phyloP scores from a whole-genome alignment of 2,888 invertebrate genomes.

The Mythimna vitellina region DNA sequence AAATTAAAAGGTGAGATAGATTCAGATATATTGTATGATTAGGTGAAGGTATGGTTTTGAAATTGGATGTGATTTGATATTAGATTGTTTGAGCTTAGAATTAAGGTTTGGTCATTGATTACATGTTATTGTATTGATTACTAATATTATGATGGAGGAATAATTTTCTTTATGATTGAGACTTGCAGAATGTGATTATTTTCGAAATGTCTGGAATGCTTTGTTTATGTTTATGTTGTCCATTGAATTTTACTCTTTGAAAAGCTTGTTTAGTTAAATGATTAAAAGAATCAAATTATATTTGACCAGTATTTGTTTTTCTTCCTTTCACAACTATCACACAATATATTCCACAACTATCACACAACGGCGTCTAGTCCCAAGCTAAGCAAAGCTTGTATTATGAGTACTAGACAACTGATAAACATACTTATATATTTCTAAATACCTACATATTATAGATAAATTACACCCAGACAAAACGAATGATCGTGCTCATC shows the following conservation, averaged over 20 bases:
- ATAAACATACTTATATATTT: too few relatives aligned
- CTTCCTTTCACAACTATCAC: background rate
- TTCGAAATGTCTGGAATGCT: background rate
- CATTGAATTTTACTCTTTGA: background rate
- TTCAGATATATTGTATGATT: slow-evolving; percentile 14
- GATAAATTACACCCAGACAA: too few relatives aligned
- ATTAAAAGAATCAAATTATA: background rate
- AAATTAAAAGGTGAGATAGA: slow-evolving; percentile 27
- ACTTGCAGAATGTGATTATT: slow-evolving; percentile 8
- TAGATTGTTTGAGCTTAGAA: slow-evolving; percentile 22
- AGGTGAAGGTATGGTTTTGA: slow-evolving; percentile 18
- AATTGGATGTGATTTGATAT: slow-evolving; percentile 9
- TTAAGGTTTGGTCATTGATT: slow-evolving; percentile 20
- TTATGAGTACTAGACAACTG: too few relatives aligned
- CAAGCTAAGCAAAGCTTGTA: too few relatives aligned
- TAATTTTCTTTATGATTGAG: background rate
- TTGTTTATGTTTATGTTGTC: background rate
- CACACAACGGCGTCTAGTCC: too few relatives aligned
- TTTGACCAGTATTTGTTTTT: background rate
- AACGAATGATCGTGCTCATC: too few relatives aligned
- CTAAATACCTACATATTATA: too few relatives aligned
- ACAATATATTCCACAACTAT: too few relatives aligned
- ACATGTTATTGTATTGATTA: slow-evolving; percentile 16
- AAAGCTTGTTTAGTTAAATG: background rate
- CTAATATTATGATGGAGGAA: background rate